Conservation (phyloP, 2,888 invertebrate species). For the Mesorhabditis spiculigera region DNA sequence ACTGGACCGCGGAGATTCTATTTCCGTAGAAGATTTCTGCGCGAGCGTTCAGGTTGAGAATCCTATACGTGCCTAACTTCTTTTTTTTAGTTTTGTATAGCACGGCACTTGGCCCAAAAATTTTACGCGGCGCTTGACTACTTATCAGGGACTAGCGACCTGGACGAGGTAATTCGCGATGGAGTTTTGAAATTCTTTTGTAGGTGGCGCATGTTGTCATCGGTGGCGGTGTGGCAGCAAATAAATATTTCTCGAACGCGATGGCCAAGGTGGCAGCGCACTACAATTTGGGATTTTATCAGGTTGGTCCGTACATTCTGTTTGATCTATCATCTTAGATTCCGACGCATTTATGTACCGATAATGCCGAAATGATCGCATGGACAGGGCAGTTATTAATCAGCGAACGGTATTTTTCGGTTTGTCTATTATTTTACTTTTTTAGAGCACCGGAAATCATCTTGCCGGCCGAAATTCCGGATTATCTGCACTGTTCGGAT, state of each 20-base stretch:
- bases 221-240: slow-evolving; percentile 54
- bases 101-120: neutral
- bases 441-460: slow-evolving; percentile 22
- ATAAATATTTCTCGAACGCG: slow-evolving; percentile 34
- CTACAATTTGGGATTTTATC: slow-evolving; percentile 21
- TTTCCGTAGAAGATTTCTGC: slow-evolving; percentile 27
- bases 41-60: slow-evolving; percentile 23
- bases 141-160: slow-evolving; percentile 1
- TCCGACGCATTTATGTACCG: slow-evolving; percentile 82
- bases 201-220: slow-evolving; percentile 34
- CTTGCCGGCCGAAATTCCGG: slow-evolving; percentile 24
- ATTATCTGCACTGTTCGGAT: neutral
- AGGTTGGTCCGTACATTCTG: neutral
- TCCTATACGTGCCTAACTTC: neutral
- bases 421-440: neutral
- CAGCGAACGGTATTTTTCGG: slow-evolving; percentile 19
- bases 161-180: slow-evolving; percentile 6
- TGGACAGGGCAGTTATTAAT: slow-evolving; percentile 65
- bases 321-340: slow-evolving; percentile 59
- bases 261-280: slow-evolving; percentile 29
- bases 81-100: neutral
- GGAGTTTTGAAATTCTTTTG: neutral
- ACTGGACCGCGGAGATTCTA: slow-evolving; percentile 6
- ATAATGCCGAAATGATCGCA: slow-evolving; percentile 98
- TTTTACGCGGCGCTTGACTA: neutral